Evolutionary conservation across 1,140 invertebrate genomes (phyloP), one percentile per base, ranked within the genome.

Genomic region (Polypedilum pembai): DNA sequence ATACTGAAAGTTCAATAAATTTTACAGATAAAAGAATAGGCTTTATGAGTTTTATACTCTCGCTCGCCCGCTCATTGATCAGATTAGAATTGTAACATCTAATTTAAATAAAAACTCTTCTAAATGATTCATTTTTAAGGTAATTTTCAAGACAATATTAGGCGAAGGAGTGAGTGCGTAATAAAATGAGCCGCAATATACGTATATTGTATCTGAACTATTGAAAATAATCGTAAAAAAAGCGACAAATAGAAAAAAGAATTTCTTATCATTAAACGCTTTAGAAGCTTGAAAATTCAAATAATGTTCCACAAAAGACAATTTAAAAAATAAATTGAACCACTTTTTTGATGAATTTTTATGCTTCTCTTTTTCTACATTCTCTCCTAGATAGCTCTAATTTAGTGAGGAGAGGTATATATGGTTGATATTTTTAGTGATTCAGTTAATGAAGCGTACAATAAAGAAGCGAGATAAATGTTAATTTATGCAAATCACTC

Each of bases 401-500:
- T 33, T 33, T 33, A 33, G 24, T 33, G 24, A 33, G 5, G 24
- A 33, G 24, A 1, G 24, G 24, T 5, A 3, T 33, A 5, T 33
- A 33, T 33, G 24, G 24, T 3, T 33, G 24, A n/a, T 33, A 3
- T 33, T 33, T 56, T n/a, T 56, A n/a, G 12, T 56, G n/a, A 12
- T 56, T 3, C 12, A 56, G 45, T 56, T 69, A 69, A 69, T 69
- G 65, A 69, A 69, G 17, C 65, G 20, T 18, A 69, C 65, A 69
- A 69, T 69, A 20, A 69, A 69, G 65, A 69, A 69, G 65, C 65
- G 65, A n/a, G 65, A 69, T 69, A 69, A 69, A 69, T 69, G 65
- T 18, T 69, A 69, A 69, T 69, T 69, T 69, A 69, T 69, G 20
- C 12, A 69, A 69, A 69, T 69, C 12, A 56, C 12, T 56, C 45